Evolutionary conservation across 2,797 vertebrate species (phyloP).

Genomic region (Loris lydekkerianus): DNA sequence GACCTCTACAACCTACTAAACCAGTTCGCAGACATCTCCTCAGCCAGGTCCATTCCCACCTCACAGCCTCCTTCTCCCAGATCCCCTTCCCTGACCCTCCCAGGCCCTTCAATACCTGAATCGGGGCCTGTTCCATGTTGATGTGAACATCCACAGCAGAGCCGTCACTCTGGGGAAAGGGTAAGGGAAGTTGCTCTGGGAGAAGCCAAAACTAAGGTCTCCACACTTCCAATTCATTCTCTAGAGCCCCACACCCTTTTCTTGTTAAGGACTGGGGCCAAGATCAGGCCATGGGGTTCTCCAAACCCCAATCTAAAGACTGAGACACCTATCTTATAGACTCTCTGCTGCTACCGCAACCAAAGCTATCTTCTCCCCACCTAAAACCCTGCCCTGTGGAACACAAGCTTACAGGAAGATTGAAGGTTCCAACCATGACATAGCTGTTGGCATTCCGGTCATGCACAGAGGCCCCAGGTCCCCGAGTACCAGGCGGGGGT

Average conservation of each 20-base stretch:
- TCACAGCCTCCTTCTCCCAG: slow-evolving; percentile 76
- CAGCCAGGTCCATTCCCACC: slow-evolving; percentile 22
- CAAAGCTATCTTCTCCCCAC: slow-evolving; percentile 86
- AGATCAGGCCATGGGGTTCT: not conserved
- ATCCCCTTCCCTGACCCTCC: slow-evolving; percentile 84
- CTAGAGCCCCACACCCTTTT: not conserved
- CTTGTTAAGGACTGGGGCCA: slow-evolving; percentile 35
- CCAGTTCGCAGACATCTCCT: slow-evolving; percentile 58
- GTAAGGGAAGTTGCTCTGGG: slow-evolving; percentile 83
- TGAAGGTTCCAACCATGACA: slow-evolving; percentile 97
- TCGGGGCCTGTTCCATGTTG: slow-evolving; percentile 92
- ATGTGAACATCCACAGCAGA: slow-evolving; percentile 95
- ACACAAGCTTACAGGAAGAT: slow-evolving; percentile 95
- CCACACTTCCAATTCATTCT: slow-evolving; percentile 23
- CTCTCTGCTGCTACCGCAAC: slow-evolving; percentile 8
- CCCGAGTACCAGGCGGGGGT: slow-evolving; percentile 83
- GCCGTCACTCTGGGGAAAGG: slow-evolving; percentile 88
- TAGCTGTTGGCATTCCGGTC: slow-evolving; percentile 97
- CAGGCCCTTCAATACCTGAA: slow-evolving; percentile 87
- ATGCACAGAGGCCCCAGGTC: slow-evolving; percentile 89
- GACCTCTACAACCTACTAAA: not conserved
- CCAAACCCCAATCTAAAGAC: slow-evolving; percentile 44
- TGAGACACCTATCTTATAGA: not conserved
- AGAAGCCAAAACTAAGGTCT: slow-evolving; percentile 81
- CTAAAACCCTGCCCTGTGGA: slow-evolving; percentile 86